These are phyloP conservation scores for Choloepus hoffmanni DNA, from an alignment of 2,113 vertebrate species.

Conservation along the genomic window DNA sequence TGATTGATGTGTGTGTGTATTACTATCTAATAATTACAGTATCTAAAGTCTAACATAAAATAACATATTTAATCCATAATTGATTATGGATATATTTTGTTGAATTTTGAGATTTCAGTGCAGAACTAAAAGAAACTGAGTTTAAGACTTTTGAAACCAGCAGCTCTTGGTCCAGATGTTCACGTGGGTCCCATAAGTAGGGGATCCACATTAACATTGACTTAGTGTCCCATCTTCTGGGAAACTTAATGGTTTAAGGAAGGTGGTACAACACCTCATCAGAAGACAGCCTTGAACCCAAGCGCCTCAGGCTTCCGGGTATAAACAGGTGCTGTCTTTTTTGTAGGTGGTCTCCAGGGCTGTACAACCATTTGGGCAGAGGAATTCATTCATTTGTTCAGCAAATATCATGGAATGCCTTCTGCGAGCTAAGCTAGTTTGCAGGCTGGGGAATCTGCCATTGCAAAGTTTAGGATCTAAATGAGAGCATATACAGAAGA, in stretches of 20 bases:
- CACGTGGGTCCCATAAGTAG: not conserved
- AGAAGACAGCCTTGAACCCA: not conserved
- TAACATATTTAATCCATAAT: not conserved
- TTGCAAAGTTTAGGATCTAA: not conserved
- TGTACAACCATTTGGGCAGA: not conserved
- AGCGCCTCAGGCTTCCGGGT: not conserved
- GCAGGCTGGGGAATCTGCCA: accelerated
- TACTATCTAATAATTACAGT: not conserved
- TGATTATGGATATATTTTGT: not conserved
- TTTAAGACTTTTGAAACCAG: not conserved
- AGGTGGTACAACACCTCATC: not conserved
- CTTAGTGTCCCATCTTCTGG: not conserved
- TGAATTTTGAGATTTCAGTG: slow-evolving; percentile 25
- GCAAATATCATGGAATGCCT: accelerated
- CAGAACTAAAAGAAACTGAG: not conserved
- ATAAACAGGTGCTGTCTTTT: not conserved
- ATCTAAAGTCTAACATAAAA: not conserved
- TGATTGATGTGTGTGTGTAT: not conserved
- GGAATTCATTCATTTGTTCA: not conserved
- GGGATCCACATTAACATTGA: not conserved
- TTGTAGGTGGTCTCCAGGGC: not conserved
- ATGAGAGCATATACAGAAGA: accelerated
- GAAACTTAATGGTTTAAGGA: not conserved
- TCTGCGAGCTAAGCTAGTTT: not conserved
- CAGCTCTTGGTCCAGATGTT: not conserved